Evolutionary conservation across 2,113 vertebrate species (phyloP), one percentile per base, ranked within the genome.

Genomic region (Triplophysa siluroides): DNA sequence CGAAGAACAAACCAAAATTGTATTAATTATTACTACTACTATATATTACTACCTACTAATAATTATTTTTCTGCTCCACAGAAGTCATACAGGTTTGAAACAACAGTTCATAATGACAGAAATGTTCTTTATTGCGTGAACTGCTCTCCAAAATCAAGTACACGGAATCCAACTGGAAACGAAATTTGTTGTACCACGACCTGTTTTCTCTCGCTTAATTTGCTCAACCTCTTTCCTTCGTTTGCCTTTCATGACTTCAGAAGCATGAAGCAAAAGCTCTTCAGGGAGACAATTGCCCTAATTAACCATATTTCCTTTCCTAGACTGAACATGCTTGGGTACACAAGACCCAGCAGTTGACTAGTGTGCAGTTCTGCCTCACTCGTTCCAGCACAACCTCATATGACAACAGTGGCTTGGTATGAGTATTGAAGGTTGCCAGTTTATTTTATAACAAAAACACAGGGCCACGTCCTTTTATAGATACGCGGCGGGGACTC

Each of bases 181-280:
- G 2, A n/a, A 73, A 73, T 38, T 73, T 41, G 7, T n/a, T 76
- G 41, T 38, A 50, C 16, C 60, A 45, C 21, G 9, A 50, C 58
- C 16, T 18, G 45, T 77, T 77, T 77, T 19, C 26, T 52, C 45
- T 47, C 33, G 18, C 62, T 54, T 65, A 65, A 54, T 77, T 54
- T 76, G 19, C 64, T 52, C 26, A 76, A 24, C 21, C 43, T 47
- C 23, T 63, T 76, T 12, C 41, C 24, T 64, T 50, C 6, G 14
- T 76, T 65, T 65, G 60, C 74, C 33, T 33, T 77, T 54, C 75
- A 41, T 65, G 62, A 65, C 62, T 77, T 47, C 16, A 76, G 16
- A 63, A 43, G 33, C 41, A 63, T 63, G 23, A 76, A 63, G 73
- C 73, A 50, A 76, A 50, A 63, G 41, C 73, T 76, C 73, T 41